Percentiles rank a stretch among this genome's conserved stretches.
Evolutionary conservation across 2,797 vertebrate genomes (phyloP).

Genomic region (Xiphorhynchus erythropygius): DNA sequence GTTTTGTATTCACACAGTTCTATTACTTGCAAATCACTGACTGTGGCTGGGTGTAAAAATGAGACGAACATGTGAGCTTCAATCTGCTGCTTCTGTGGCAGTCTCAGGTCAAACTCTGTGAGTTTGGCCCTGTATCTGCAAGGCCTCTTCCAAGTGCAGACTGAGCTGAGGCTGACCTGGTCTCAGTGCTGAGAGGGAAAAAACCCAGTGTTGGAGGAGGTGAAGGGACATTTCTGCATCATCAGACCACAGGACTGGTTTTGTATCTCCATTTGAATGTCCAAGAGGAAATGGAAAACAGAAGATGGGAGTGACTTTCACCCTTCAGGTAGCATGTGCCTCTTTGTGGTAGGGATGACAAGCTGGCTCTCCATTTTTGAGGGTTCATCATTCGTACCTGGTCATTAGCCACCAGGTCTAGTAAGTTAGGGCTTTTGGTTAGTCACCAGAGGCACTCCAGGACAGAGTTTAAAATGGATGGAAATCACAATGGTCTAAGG

Average conservation of each 20-base stretch:
- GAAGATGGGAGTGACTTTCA: neutral
- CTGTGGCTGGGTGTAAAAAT: neutral
- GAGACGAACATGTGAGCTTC: neutral
- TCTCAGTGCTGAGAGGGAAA: neutral
- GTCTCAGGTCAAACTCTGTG: neutral
- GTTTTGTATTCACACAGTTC: neutral
- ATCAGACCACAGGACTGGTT: neutral
- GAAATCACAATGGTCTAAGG: neutral
- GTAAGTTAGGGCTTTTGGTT: neutral
- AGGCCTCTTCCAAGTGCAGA: neutral
- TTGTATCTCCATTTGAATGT: conserved; percentile 14
- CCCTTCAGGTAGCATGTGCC: neutral
- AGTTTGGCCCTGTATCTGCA: neutral
- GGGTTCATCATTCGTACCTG: neutral
- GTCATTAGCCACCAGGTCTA: neutral
- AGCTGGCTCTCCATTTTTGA: neutral
- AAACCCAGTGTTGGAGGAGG: neutral
- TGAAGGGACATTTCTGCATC: neutral
- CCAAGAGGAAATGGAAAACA: neutral
- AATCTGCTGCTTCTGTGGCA: neutral
- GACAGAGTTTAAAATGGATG: neutral
- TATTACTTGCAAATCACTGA: neutral
- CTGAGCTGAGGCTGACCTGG: neutral
- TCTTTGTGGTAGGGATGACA: neutral
- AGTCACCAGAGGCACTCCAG: neutral